Percentiles rank a stretch among this genome's conserved stretches.
These are phyloP conservation scores for Pituophis catenifer DNA, from an alignment of 2,113 vertebrate species.

Conservation along the genomic window DNA sequence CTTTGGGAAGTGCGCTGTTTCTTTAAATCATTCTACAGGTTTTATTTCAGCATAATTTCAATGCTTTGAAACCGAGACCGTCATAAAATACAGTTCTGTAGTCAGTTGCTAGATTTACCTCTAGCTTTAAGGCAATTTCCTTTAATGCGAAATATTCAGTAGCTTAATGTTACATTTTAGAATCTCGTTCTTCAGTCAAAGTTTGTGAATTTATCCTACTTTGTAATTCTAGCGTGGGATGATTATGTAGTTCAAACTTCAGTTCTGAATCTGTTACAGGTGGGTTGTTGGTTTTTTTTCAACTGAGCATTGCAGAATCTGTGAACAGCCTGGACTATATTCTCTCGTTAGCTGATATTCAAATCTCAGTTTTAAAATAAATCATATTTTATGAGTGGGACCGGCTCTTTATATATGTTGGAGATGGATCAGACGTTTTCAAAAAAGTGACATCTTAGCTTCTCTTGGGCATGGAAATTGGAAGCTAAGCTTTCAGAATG, in stretches of 20 bases:
- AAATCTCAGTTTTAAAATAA: background rate
- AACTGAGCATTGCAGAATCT: background rate
- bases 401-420: background rate
- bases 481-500: background rate
- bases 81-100: conserved; percentile 4
- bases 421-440: conserved; percentile 14
- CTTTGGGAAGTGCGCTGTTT: background rate
- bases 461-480: background rate
- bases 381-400: background rate
- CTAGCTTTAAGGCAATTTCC: background rate
- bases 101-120: background rate
- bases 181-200: background rate
- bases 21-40: background rate
- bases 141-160: background rate
- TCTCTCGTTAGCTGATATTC: background rate
- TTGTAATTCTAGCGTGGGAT: background rate
- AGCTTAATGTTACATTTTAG: background rate
- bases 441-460: background rate
- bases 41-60: background rate
- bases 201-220: background rate
- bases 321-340: background rate
- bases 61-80: conserved; percentile 1
- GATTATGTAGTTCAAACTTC: background rate
- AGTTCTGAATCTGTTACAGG: background rate
- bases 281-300: background rate